Base-by-base conservation (phyloP, 2,797 vertebrate genomes). In the Prunella strophiata region DNA sequence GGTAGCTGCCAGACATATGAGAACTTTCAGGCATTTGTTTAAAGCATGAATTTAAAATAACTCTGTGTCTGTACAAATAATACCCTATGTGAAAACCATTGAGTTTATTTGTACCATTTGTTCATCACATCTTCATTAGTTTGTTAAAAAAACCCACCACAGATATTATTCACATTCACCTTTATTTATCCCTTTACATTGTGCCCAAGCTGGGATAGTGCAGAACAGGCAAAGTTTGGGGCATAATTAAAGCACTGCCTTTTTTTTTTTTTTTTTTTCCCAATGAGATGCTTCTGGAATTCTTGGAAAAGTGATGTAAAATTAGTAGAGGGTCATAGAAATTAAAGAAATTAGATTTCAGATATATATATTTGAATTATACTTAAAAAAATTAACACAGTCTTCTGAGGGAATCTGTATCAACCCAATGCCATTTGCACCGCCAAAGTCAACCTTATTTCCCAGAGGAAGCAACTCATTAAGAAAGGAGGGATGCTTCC, bases 21-120 rank as follows among this genome's bases (percentile, higher is more conserved):
- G 68, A 79, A 59, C 48, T 80, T 92, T 23, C 55, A 85, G 67
- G 51, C 27, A 71, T 63, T 72, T 66, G 32, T 91, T 91, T 79
- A 70, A 77, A 70, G 26, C 13, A 19, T 59, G 43, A 89, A 55
- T 94, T 85, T 59, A 91, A 96, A 96, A 76, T 40, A 84, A 73
- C 16, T 17, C 36, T 63, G 86, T 23, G 2, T 67, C 50, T 72
- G 8, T 67, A 76, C 3, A 18, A 84, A 71, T 40, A 70, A 42
- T 22, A 88, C 22, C 23, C 66, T 51, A 55, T 26, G 58, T 26
- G 57, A 77, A 91, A 85, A 30, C 6, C 13, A 25, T 16, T 43
- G 11, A 5, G 4, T 82, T 92, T 68, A 47, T 73, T 66, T 43
- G 11, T 58, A 43, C 52, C 3, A 30, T 83, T 80, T 61, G 29